Conservation (phyloP, 2,888 invertebrate genomes). For the Papilio gigon region DNA sequence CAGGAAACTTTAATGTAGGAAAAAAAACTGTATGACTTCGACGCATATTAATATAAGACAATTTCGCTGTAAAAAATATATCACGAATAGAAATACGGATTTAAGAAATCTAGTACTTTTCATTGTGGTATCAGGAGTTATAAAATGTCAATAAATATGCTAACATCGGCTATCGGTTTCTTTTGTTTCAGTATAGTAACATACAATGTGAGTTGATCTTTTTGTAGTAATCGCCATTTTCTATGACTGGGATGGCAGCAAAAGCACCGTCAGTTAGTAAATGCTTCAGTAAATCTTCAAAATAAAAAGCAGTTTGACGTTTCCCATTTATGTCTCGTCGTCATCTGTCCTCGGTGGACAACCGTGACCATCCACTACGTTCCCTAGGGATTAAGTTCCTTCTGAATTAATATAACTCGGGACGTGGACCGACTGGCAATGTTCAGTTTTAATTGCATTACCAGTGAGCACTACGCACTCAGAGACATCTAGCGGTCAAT, state of each 20-base stretch:
- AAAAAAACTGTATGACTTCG: too few species aligned
- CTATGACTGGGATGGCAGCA: constrained; percentile 18
- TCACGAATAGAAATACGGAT: too few species aligned
- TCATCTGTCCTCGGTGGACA: constrained; percentile 30
- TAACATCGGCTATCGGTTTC: too few species aligned
- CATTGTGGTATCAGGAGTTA: too few species aligned
- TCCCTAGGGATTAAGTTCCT: constrained; percentile 32
- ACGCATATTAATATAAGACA: too few species aligned
- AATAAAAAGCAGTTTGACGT: constrained; percentile 34
- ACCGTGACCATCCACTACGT: constrained; percentile 31
- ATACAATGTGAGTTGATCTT: too few species aligned
- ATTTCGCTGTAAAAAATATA: too few species aligned
- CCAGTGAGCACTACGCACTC: background rate
- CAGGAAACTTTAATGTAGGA: too few species aligned
- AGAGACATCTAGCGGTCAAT: background rate
- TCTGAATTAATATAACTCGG: constrained; percentile 31
- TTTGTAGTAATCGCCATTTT: constrained; percentile 32
- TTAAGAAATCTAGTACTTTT: too few species aligned
- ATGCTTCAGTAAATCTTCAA: constrained; percentile 21
- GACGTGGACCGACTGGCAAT: constrained; percentile 9
- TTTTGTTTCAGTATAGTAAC: too few species aligned
- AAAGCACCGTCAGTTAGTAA: background rate
- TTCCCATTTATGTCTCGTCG: constrained; percentile 32
- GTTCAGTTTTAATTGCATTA: constrained; percentile 22
- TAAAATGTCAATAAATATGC: too few species aligned